Conservation (phyloP, 2,888 invertebrate species). For the Morpho achilles region DNA sequence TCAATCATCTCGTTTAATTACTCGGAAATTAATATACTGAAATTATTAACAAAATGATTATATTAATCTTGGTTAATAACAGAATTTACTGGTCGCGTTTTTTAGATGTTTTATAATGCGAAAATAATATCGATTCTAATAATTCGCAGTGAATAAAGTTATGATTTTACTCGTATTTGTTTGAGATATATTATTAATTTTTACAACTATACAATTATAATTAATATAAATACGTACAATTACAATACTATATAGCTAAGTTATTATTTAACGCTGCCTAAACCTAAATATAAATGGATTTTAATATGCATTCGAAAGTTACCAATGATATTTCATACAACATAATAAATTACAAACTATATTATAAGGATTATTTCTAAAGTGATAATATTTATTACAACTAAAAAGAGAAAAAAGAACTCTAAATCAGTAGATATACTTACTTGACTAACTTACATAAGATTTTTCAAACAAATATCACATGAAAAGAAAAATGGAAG, state of each 20-base stretch:
- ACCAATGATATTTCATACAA: not conserved
- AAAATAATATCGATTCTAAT: not conserved
- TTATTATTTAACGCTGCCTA: constrained; percentile 18
- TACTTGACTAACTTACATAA: constrained; percentile 5
- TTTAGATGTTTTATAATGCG: not conserved
- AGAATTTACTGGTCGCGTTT: too few species aligned
- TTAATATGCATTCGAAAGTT: constrained; percentile 1
- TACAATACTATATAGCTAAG: constrained; percentile 19
- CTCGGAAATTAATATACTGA: too few species aligned
- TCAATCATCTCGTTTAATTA: too few species aligned
- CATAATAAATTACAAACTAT: constrained; percentile 8
- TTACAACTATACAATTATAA: constrained; percentile 20
- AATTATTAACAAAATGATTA: too few species aligned
- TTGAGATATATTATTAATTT: constrained; percentile 9
- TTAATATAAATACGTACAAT: constrained; percentile 22
- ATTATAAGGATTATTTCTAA: constrained; percentile 3
- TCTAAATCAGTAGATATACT: not conserved
- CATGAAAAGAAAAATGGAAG: constrained; percentile 45
- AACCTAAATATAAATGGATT: constrained; percentile 3
- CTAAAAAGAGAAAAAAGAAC: not conserved
- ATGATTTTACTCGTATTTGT: not conserved
- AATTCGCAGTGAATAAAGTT: too few species aligned
- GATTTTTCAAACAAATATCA: constrained; percentile 41
- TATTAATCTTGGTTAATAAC: too few species aligned
- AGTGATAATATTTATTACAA: constrained; percentile 7